phyloP scores from a whole-genome alignment of 2,888 invertebrate species.

The Megamerina dolium region DNA sequence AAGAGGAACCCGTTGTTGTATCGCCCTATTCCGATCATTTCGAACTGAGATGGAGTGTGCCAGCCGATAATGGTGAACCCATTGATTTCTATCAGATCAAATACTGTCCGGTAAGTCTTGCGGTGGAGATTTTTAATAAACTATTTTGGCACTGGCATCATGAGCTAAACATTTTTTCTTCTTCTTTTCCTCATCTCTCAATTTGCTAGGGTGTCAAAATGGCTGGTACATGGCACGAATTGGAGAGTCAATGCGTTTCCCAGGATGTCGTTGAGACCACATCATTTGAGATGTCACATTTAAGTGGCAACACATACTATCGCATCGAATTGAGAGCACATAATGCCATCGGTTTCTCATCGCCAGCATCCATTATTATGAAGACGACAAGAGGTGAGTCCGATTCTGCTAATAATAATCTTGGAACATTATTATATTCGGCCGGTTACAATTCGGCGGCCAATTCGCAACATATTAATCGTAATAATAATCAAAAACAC shows the following conservation, averaged over 20 bases:
- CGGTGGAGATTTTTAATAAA: too few species aligned
- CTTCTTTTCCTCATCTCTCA: slow-evolving; percentile 2
- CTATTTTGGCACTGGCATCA: neutral
- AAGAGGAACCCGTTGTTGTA: slow-evolving; percentile 51
- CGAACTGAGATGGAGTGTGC: slow-evolving; percentile 77
- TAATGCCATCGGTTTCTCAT: slow-evolving; percentile 78
- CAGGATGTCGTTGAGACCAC: slow-evolving; percentile 60
- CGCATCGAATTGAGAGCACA: slow-evolving; percentile 77
- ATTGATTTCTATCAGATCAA: slow-evolving; percentile 76
- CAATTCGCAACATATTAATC: slow-evolving; percentile 43
- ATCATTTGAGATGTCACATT: slow-evolving; percentile 62
- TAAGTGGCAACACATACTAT: slow-evolving; percentile 76
- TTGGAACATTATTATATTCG: slow-evolving; percentile 49
- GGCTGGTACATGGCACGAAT: slow-evolving; percentile 60
- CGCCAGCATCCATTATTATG: slow-evolving; percentile 69
- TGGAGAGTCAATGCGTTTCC: slow-evolving; percentile 54
- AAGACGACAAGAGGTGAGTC: slow-evolving; percentile 86
- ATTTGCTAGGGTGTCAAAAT: slow-evolving; percentile 58
- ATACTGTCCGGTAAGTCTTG: slow-evolving; percentile 71
- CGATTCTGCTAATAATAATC: slow-evolving; percentile 49
- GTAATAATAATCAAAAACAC: too few species aligned
- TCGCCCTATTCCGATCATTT: slow-evolving; percentile 71
- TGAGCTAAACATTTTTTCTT: neutral
- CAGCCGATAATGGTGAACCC: slow-evolving; percentile 83
- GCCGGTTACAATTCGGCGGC: slow-evolving; percentile 48